Evolutionary conservation across 1,140 invertebrate genomes (phyloP).

Genomic region (Musca vetustissima): DNA sequence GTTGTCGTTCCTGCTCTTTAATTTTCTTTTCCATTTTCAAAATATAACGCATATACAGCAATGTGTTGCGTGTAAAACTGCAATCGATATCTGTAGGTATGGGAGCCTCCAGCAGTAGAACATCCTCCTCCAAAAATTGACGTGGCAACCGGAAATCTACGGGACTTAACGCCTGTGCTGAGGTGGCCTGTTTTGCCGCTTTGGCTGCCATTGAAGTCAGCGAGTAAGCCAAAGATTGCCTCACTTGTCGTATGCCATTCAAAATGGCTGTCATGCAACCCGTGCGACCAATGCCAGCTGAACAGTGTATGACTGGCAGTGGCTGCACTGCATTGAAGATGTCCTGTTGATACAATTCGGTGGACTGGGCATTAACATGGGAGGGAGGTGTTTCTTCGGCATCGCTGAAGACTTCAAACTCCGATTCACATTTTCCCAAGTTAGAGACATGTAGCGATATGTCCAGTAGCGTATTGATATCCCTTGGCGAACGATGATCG

Average conservation of each 20-base stretch:
- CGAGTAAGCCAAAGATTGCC: constrained; percentile 48
- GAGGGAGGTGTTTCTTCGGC: constrained; percentile 30
- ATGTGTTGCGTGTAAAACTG: constrained; percentile 51
- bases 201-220: constrained; percentile 43
- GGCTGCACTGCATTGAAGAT: constrained; percentile 55
- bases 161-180: constrained; percentile 14
- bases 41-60: constrained; percentile 44
- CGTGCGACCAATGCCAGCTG: constrained; percentile 87
- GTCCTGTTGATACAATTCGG: constrained; percentile 51
- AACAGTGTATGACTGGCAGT: constrained; percentile 91
- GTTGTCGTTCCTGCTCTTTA: background rate
- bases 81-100: constrained; percentile 33
- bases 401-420: constrained; percentile 40
- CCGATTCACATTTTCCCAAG: constrained; percentile 49
- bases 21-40: constrained; percentile 16
- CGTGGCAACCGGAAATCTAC: constrained; percentile 27
- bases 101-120: background rate
- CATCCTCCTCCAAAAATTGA: constrained; percentile 32
- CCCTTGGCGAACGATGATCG: constrained; percentile 65
- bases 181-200: background rate
- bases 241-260: constrained; percentile 78
- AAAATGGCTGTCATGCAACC: constrained; percentile 93
- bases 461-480: constrained; percentile 63
- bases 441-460: constrained; percentile 63
- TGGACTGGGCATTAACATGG: constrained; percentile 35